Conservation (phyloP, 2,888 invertebrate species). For the Drosophila anceps region DNA sequence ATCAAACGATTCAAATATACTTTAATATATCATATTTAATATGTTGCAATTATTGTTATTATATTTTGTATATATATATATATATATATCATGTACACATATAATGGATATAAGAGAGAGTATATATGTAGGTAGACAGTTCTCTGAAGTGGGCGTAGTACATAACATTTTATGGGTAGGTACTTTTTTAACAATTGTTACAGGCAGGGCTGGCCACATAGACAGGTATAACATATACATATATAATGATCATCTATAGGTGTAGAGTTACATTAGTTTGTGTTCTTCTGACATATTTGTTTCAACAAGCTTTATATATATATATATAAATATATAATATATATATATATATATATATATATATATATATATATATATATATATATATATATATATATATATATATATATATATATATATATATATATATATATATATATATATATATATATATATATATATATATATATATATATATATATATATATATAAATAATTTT, state of each 20-base stretch:
- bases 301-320: conserved; percentile 18
- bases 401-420: conserved; percentile 8
- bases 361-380: conserved; percentile 12
- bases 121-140: conserved; percentile 42
- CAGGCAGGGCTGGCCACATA: conserved; percentile 32
- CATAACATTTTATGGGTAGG: conserved; percentile 34
- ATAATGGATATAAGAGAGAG: conserved; percentile 28
- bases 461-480: conserved; percentile 3
- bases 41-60: conserved; percentile 19
- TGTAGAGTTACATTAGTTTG: conserved; percentile 24
- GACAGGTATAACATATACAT: conserved; percentile 1
- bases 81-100: conserved; percentile 19
- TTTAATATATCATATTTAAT: conserved; percentile 38
- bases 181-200: conserved; percentile 55
- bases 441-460: conserved; percentile 5
- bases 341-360: conserved; percentile 9
- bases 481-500: conserved; percentile 9
- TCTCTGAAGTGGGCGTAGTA: conserved; percentile 19
- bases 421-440: conserved; percentile 10
- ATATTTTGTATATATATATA: background rate
- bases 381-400: conserved; percentile 7
- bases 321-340: conserved; percentile 5
- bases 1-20: conserved; percentile 49
- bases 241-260: conserved; percentile 13
- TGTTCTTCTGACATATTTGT: conserved; percentile 30